Percentiles rank a stretch among this genome's conserved stretches.
These are phyloP conservation scores for Hedychridium roseum DNA, from an alignment of 2,888 invertebrate species.

Conservation along the genomic window DNA sequence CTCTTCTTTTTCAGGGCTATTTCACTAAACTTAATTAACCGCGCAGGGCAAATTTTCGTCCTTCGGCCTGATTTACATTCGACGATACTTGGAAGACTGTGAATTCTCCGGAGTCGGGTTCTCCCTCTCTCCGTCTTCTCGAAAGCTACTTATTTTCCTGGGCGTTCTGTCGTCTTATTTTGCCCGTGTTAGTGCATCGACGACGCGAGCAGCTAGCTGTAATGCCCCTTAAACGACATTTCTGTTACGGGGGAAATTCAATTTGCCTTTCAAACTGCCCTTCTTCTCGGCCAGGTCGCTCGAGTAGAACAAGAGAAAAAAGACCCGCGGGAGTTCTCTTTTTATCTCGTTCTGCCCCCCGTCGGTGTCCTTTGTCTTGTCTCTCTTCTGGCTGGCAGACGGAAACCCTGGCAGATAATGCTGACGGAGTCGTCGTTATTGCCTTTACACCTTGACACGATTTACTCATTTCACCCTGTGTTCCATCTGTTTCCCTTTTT, in stretches of 20 bases:
- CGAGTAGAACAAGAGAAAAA: slow-evolving; percentile 7
- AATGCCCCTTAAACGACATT: slow-evolving; percentile 27
- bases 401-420: slow-evolving; percentile 13
- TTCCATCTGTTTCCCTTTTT: slow-evolving; percentile 1
- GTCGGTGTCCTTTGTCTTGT: too few relatives aligned
- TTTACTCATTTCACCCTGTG: slow-evolving; percentile 8
- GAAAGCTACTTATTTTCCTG: neutral
- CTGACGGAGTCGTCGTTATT: slow-evolving; percentile 11
- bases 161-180: neutral
- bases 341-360: too few relatives aligned
- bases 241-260: slow-evolving; percentile 29
- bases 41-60: too few relatives aligned
- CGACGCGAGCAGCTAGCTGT: slow-evolving; percentile 10
- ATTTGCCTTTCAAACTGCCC: slow-evolving; percentile 30
- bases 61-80: too few relatives aligned
- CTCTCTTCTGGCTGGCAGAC: too few relatives aligned
- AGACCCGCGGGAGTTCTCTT: too few relatives aligned
- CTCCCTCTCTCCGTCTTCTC: slow-evolving; percentile 1
- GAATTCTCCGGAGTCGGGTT: too few relatives aligned
- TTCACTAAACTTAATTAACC: too few relatives aligned
- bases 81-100: too few relatives aligned
- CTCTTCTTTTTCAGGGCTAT: too few relatives aligned
- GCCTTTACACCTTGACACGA: slow-evolving; percentile 19
- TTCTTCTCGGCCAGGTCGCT: slow-evolving; percentile 5
- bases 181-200: slow-evolving; percentile 11